Evolutionary conservation across 2,797 vertebrate genomes (phyloP).

Genomic region (Crypturellus tataupa): DNA sequence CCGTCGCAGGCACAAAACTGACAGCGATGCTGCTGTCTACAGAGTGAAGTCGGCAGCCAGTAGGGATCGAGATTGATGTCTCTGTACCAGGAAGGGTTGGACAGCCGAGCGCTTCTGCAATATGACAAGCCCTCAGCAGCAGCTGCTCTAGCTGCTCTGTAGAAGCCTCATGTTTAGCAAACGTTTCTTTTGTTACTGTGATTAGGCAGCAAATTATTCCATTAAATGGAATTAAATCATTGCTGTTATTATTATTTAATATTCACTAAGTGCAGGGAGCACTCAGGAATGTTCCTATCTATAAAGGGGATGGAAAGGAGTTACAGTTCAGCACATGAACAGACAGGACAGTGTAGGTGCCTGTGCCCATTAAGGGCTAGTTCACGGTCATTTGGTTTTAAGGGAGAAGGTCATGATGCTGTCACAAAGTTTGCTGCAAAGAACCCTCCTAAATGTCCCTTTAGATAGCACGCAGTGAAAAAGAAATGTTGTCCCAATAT

Average conservation of each 20-base stretch:
- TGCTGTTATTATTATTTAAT: slow-evolving; percentile 28
- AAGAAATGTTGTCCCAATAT: not conserved
- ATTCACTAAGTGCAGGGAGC: not conserved
- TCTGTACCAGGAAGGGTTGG: slow-evolving; percentile 57
- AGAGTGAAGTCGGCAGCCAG: slow-evolving; percentile 2
- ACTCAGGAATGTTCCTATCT: not conserved
- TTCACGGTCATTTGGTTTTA: not conserved
- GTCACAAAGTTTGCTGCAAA: not conserved
- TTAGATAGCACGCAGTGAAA: not conserved
- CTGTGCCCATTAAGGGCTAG: not conserved
- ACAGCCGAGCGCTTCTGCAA: not conserved
- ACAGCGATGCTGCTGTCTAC: not conserved
- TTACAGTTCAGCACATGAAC: accelerated
- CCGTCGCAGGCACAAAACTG: not conserved
- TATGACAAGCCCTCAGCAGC: slow-evolving; percentile 22
- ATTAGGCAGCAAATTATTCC: slow-evolving; percentile 39
- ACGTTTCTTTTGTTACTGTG: slow-evolving; percentile 32
- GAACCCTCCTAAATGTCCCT: not conserved
- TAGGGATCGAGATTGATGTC: slow-evolving; percentile 25
- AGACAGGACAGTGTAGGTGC: not conserved
- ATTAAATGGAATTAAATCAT: slow-evolving; percentile 29
- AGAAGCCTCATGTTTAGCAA: slow-evolving; percentile 32
- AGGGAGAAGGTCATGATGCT: not conserved
- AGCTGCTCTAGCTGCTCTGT: slow-evolving; percentile 15
- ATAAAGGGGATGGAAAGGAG: not conserved